A percentile compares a stretch with the other conserved stretches of the same genome.
phyloP scores from a whole-genome alignment of 2,888 invertebrate species.

The Heteromyza rotundicornis region DNA sequence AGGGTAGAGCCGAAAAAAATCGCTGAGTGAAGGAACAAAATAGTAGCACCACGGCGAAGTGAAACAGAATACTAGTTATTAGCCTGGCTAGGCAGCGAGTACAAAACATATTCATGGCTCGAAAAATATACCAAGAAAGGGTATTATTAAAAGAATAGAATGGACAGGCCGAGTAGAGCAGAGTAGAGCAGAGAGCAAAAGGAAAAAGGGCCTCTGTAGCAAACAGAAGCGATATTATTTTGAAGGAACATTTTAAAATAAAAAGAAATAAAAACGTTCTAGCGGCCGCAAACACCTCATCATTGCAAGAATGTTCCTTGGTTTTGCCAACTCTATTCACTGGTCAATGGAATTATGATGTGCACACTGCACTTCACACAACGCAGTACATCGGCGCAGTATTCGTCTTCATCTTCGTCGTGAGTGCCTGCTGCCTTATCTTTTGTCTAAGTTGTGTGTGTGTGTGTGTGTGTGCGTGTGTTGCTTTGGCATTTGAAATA shows the following conservation, averaged over 20 bases:
- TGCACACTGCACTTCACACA: neutral
- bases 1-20: conserved; percentile 7
- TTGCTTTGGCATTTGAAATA: conserved; percentile 14
- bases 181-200: neutral
- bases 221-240: too few species aligned
- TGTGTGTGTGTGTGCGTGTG: conserved; percentile 11
- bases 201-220: too few species aligned
- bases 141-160: neutral
- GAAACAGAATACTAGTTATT: neutral
- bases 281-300: conserved; percentile 15
- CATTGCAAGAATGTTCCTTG: conserved; percentile 18
- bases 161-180: too few species aligned
- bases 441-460: neutral
- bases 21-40: neutral
- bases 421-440: too few species aligned
- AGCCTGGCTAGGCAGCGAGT: too few species aligned
- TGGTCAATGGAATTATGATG: conserved; percentile 6
- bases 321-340: conserved; percentile 6
- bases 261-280: neutral
- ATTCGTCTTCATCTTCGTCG: neutral
- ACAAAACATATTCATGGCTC: too few species aligned
- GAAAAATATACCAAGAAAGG: neutral
- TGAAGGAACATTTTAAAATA: too few species aligned
- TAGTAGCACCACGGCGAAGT: conserved; percentile 7
- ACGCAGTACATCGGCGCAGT: neutral